phyloP scores from a whole-genome alignment of 2,888 invertebrate species.

The Dinocampus coccinellae region DNA sequence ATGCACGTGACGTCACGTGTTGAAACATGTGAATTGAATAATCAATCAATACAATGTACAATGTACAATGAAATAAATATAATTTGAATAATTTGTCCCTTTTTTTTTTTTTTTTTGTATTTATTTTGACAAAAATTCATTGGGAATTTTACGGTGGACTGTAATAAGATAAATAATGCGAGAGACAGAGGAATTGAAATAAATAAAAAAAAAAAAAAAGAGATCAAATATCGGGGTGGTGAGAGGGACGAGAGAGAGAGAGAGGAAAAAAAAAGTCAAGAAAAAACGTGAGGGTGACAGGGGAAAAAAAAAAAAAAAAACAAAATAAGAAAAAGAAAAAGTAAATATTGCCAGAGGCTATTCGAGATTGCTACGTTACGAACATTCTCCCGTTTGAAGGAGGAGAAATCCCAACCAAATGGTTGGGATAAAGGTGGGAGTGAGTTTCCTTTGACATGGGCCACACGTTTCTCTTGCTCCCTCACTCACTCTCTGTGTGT shows the following conservation, averaged over 20 bases:
- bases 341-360: conserved; percentile 12
- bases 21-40: conserved; percentile 9
- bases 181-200: background rate
- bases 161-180: background rate
- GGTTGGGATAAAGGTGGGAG: background rate
- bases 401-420: conserved; percentile 5
- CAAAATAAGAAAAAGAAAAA: background rate
- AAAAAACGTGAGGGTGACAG: background rate
- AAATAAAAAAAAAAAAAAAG: background rate
- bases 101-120: background rate
- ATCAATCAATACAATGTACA: background rate
- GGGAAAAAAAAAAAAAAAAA: background rate
- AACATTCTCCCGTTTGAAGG: conserved; percentile 23
- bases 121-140: background rate
- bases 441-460: conserved; percentile 24
- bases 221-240: no score
- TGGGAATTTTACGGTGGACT: no score
- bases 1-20: conserved; percentile 5
- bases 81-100: background rate
- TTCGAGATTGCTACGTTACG: conserved; percentile 21
- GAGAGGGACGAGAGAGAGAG: no score
- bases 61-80: no score
- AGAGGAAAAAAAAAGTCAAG: no score
- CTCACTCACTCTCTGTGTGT: no score
- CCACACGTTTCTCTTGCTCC: background rate